Evolutionary conservation across 1,140 invertebrate genomes (phyloP).

Genomic region (Penaeus japonicus): DNA sequence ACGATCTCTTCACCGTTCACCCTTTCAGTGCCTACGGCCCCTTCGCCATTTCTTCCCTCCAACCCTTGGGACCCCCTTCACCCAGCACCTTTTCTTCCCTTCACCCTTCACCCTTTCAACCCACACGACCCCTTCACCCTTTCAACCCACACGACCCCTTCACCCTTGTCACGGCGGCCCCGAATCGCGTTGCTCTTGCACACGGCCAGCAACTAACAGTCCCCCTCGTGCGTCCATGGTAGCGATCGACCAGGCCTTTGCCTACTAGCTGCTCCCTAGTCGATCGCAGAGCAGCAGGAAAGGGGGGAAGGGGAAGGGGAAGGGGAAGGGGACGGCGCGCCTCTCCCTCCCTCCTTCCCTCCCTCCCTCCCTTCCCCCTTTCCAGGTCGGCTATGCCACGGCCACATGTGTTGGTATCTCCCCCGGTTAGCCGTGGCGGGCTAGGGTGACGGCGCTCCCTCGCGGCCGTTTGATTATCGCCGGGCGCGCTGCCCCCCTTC

Average conservation of each 20-base stretch:
- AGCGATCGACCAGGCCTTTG: no score
- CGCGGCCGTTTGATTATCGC: constrained; percentile 38
- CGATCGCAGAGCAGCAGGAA: no score
- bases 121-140: background rate
- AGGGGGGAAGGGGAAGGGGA: no score
- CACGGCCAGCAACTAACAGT: no score
- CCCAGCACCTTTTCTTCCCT: background rate
- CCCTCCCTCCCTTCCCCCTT: background rate
- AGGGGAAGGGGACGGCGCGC: no score
- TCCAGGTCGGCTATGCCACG: background rate
- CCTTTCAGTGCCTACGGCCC: background rate
- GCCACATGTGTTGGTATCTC: background rate
- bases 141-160: no score
- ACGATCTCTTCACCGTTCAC: background rate
- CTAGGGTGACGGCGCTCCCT: background rate
- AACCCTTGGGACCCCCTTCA: background rate
- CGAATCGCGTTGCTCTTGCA: no score
- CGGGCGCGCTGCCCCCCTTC: constrained; percentile 38
- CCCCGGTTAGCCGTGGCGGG: background rate
- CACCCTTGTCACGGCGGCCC: background rate
- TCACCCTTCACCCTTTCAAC: background rate
- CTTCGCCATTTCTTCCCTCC: background rate
- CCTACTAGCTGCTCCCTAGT: no score
- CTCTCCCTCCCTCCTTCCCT: no score
- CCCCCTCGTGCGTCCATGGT: no score